A percentile compares a stretch with the other conserved stretches of the same genome.
phyloP scores from a whole-genome alignment of 1,140 invertebrate genomes.

The Drosophila yakuba region DNA sequence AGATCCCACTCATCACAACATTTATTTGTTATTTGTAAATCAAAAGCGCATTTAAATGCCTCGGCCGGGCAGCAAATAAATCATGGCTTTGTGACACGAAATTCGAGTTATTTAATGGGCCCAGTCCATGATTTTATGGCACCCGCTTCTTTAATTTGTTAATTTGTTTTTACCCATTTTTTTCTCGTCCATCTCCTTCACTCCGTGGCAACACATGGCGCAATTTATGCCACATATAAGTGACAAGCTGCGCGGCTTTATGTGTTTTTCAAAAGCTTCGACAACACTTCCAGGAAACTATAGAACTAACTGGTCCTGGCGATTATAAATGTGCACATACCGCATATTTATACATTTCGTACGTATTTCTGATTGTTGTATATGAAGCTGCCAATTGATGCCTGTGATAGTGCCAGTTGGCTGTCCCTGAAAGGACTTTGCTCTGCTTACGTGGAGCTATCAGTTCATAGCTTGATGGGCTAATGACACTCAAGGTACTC shows the following conservation, averaged over 20 bases:
- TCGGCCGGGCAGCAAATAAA: constrained; percentile 60
- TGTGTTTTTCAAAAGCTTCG: constrained; percentile 52
- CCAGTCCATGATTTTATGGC: constrained; percentile 63
- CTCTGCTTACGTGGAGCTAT: neutral
- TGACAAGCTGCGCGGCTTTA: constrained; percentile 59
- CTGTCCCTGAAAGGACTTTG: constrained; percentile 22
- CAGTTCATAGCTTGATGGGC: no score
- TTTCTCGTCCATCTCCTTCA: neutral
- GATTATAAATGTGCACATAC: constrained; percentile 37
- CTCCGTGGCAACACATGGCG: constrained; percentile 61
- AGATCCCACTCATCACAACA: constrained; percentile 80
- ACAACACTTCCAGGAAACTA: constrained; percentile 56
- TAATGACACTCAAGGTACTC: no score
- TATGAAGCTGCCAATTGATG: constrained; percentile 51
- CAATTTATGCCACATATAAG: constrained; percentile 61
- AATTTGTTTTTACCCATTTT: constrained; percentile 61
- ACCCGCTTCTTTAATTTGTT: constrained; percentile 82
- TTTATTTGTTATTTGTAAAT: constrained; percentile 83
- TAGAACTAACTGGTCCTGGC: constrained; percentile 26
- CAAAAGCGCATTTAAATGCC: constrained; percentile 77
- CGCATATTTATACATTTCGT: constrained; percentile 7
- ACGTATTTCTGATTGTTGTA: constrained; percentile 31
- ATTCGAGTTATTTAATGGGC: constrained; percentile 69
- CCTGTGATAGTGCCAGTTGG: constrained; percentile 23
- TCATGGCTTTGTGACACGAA: constrained; percentile 75